A percentile compares a stretch with the other conserved stretches of the same genome.
phyloP scores from a whole-genome alignment of 2,888 invertebrate species.

The Pyrgus malvae region DNA sequence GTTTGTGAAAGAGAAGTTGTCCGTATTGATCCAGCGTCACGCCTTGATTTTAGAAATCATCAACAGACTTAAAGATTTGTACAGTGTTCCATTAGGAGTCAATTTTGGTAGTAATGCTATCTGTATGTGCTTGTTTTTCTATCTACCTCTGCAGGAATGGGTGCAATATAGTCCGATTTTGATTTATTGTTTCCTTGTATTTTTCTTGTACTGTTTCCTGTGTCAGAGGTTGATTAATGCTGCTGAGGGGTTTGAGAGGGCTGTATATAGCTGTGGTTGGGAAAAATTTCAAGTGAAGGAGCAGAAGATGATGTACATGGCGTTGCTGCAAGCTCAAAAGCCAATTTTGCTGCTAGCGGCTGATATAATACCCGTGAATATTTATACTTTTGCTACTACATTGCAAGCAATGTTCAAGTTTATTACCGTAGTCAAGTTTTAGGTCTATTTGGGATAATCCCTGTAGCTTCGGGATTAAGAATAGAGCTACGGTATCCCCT shows the following conservation, averaged over 20 bases:
- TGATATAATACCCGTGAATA: constrained; percentile 66
- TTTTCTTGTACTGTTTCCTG: constrained; percentile 66
- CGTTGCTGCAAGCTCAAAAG: constrained; percentile 59
- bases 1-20: constrained; percentile 45
- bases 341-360: constrained; percentile 60
- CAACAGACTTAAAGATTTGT: constrained; percentile 51
- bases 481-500: too few relatives aligned
- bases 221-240: constrained; percentile 62
- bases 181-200: constrained; percentile 57
- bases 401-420: constrained; percentile 65
- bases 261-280: constrained; percentile 70
- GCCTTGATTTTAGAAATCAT: constrained; percentile 46
- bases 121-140: constrained; percentile 60
- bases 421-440: constrained; percentile 63
- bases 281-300: constrained; percentile 59
- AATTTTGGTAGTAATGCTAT: constrained; percentile 62
- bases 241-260: constrained; percentile 55
- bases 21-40: constrained; percentile 51
- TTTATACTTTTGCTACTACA: constrained; percentile 65
- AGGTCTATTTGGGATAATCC: constrained; percentile 4
- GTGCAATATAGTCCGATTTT: constrained; percentile 55
- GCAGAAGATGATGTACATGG: constrained; percentile 51
- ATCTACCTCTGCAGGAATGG: constrained; percentile 53
- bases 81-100: constrained; percentile 61
- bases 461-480: too few relatives aligned